A percentile compares a stretch with the other conserved stretches of the same genome.
These are phyloP conservation scores for Azorinus chamasolen DNA, from an alignment of 2,888 invertebrate genomes.

Conservation along the genomic window DNA sequence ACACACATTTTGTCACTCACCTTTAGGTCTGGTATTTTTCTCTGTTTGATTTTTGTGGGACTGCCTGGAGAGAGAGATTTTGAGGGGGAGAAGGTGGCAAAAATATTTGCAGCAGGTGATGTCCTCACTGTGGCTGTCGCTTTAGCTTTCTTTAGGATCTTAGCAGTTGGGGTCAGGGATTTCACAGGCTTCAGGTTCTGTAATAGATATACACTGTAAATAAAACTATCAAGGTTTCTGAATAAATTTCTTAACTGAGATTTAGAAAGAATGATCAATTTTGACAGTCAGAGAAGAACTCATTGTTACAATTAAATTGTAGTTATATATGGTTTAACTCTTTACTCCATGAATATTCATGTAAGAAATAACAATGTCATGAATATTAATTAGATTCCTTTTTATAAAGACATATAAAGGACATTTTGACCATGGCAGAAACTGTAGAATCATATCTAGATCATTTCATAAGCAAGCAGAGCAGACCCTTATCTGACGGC, in stretches of 20 bases:
- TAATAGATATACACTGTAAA: background rate
- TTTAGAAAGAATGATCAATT: too few species aligned
- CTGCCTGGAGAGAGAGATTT: conserved; percentile 52
- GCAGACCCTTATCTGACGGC: too few species aligned
- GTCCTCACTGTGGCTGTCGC: conserved; percentile 52
- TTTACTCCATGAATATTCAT: too few species aligned
- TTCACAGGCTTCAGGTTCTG: conserved; percentile 57
- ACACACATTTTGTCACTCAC: conserved; percentile 36
- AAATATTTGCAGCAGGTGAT: conserved; percentile 56
- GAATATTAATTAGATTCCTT: too few species aligned
- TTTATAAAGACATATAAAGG: too few species aligned
- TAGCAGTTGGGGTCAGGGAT: conserved; percentile 58
- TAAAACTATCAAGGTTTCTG: background rate
- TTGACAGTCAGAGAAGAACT: too few species aligned
- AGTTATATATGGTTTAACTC: too few species aligned
- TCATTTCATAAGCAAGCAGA: too few species aligned
- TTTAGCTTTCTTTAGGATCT: conserved; percentile 66
- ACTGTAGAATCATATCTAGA: too few species aligned
- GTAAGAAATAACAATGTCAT: too few species aligned
- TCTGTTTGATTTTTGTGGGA: conserved; percentile 56
- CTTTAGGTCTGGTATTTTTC: conserved; percentile 62
- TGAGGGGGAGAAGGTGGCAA: conserved; percentile 48
- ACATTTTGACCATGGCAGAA: too few species aligned
- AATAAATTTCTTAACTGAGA: conserved; percentile 1
- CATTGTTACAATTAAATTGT: too few species aligned